Percentiles rank a stretch among this genome's conserved stretches.
These are phyloP conservation scores for Tuta absoluta DNA, from an alignment of 2,888 invertebrate genomes.

Conservation along the genomic window DNA sequence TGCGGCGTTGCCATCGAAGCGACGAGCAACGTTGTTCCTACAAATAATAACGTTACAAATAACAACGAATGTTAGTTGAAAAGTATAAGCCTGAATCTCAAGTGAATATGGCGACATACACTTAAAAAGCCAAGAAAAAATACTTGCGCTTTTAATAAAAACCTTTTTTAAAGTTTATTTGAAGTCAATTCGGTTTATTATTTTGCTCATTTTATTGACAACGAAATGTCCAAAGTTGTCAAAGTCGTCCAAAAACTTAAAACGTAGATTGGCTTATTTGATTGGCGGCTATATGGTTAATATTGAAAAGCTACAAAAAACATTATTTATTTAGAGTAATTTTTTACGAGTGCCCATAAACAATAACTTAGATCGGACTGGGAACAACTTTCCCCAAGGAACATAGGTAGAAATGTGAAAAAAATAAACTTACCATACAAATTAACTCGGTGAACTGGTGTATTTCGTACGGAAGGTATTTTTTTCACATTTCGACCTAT, in stretches of 20 bases:
- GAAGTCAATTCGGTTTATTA: background rate
- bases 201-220: conserved; percentile 5
- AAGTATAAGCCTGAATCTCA: background rate
- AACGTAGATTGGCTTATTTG: background rate
- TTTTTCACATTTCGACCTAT: no score
- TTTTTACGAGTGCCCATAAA: no score
- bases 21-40: conserved; percentile 21
- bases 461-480: no score
- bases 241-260: background rate
- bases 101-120: background rate
- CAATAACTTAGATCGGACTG: no score
- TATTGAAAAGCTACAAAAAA: background rate
- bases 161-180: background rate
- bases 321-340: no score
- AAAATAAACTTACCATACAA: no score
- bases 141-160: background rate
- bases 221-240: conserved; percentile 19
- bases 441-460: no score
- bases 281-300: background rate
- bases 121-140: background rate
- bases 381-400: no score
- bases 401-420: no score
- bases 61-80: conserved; percentile 22
- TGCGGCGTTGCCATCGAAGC: conserved; percentile 32
- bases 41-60: conserved; percentile 16